Percentiles rank a stretch among this genome's conserved stretches.
Evolutionary conservation across 2,888 invertebrate species (phyloP).

Genomic region (Yponomeuta malinellus): DNA sequence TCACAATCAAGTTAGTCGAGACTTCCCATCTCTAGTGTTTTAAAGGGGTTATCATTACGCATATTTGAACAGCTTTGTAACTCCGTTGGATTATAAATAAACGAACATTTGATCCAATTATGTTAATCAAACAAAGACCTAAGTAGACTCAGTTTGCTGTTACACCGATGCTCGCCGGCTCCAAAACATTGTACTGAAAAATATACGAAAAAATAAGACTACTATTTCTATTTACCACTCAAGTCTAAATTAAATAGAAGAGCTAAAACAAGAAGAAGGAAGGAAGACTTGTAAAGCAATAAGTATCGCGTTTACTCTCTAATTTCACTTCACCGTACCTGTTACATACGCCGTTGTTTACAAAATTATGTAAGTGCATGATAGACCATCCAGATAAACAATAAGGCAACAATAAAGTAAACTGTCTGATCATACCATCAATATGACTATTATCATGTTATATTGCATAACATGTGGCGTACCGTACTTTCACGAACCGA

Average conservation of each 20-base stretch:
- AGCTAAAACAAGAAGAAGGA: background rate
- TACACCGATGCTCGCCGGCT: background rate
- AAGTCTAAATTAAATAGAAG: too few species aligned
- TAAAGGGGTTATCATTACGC: too few species aligned
- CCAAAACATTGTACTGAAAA: background rate
- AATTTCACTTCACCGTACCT: background rate
- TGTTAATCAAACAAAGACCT: background rate
- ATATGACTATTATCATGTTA: background rate
- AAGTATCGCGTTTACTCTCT: background rate
- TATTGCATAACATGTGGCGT: background rate
- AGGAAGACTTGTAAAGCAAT: conserved; percentile 20
- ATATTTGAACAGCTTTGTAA: background rate
- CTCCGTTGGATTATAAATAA: background rate
- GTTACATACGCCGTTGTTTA: background rate
- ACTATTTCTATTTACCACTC: background rate
- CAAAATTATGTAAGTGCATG: background rate
- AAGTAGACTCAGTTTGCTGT: background rate
- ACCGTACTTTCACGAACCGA: too few species aligned
- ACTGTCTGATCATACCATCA: background rate
- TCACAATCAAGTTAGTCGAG: too few species aligned
- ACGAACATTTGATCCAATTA: background rate
- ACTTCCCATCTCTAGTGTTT: too few species aligned
- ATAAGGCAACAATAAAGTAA: background rate
- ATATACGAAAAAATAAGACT: background rate
- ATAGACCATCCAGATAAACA: background rate